Evolutionary conservation across 2,113 vertebrate species (phyloP), one percentile per base, ranked within the genome.

Genomic region (Dromaius novaehollandiae): DNA sequence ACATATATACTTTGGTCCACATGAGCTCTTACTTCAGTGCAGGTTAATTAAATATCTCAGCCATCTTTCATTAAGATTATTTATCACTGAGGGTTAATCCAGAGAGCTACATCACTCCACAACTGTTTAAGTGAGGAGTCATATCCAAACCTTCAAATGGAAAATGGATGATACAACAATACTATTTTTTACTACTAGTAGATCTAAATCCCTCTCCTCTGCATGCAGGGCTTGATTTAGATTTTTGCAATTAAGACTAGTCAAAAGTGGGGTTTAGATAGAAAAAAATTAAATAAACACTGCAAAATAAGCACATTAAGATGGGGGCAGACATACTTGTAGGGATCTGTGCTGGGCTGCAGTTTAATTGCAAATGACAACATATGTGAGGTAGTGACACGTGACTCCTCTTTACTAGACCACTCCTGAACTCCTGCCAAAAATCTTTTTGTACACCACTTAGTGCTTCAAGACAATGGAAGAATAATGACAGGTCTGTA

Each of bases 391-490:
- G 69, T 18, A 93, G 82, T 8, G 65, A 65, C 55, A 95, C 1
- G 2, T 5, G 2, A 91, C 51, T 79, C 70, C 63, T 92, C 76
- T 84, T 88, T 61, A 89, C 0, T 2, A 94, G 94, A 84, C 38
- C 38, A 79, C 82, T 91, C 90, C 86, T 94, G 95, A 95, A 79
- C 42, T 65, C 50, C 84, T 93, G 95, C 95, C 95, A 97, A 96
- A 97, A 94, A 86, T 53, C 74, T 63, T 70, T 95, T 88, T 94
- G 64, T 68, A 78, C 5, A 14, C 83, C 83, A 77, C 81, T 92
- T 66, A 95, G 94, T 69, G 95, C 82, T 90, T 89, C 88, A 95
- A 96, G 95, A 97, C 91, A 97, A 98, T 94, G 65, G 93, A 77
- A 82, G 65, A 94, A 96, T 94, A 97, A 97, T 94, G 95, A 92